A percentile compares a stretch with the other conserved stretches of the same genome.
These are phyloP conservation scores for Pelobates fuscus DNA, from an alignment of 2,113 vertebrate species.

Conservation along the genomic window DNA sequence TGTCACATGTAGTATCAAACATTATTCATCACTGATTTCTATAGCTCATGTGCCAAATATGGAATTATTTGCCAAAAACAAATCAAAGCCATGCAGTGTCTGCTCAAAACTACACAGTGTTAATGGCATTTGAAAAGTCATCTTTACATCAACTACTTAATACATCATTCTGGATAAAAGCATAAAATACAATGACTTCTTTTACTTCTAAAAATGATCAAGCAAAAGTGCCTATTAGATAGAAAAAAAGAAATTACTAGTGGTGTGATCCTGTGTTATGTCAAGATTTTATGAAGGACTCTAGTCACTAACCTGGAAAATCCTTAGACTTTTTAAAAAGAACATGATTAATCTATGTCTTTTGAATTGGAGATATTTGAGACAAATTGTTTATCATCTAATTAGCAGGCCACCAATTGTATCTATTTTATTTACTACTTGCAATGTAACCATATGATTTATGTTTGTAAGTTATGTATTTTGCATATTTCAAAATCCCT, in stretches of 20 bases:
- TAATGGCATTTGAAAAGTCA: constrained; percentile 8
- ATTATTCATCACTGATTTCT: constrained; percentile 6
- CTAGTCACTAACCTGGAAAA: too few relatives aligned
- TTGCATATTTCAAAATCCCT: too few relatives aligned
- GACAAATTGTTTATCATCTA: too few relatives aligned
- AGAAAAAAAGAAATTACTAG: not conserved
- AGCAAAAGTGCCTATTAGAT: not conserved
- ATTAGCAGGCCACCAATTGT: too few relatives aligned
- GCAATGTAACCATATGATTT: too few relatives aligned
- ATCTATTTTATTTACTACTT: too few relatives aligned
- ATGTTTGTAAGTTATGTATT: too few relatives aligned
- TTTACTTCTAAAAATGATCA: not conserved
- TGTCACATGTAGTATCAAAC: constrained; percentile 10
- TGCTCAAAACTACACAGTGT: constrained; percentile 2
- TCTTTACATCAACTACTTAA: not conserved
- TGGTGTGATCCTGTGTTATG: too few relatives aligned
- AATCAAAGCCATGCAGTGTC: not conserved
- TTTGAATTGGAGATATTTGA: too few relatives aligned
- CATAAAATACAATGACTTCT: not conserved
- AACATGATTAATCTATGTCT: too few relatives aligned
- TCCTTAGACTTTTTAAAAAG: too few relatives aligned
- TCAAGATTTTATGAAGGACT: too few relatives aligned
- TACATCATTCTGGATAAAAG: constrained; percentile 15
- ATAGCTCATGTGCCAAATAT: not conserved
- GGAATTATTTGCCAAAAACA: not conserved